Evolutionary conservation across 2,797 vertebrate species (phyloP), one percentile per base, ranked within the genome.

Genomic region (Myiothlypis coronata): DNA sequence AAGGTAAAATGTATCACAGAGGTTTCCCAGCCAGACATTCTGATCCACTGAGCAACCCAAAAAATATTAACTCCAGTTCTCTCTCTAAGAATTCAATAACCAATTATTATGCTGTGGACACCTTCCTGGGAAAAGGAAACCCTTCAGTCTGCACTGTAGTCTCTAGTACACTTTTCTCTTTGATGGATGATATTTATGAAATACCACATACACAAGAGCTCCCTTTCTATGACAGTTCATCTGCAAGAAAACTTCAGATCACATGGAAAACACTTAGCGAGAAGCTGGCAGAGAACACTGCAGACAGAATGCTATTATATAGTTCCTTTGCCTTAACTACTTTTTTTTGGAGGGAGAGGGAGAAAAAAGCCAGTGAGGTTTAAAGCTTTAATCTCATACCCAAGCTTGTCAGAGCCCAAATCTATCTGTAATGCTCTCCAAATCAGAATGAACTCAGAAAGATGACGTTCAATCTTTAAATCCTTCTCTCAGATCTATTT

Each of bases 391-490:
- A 97, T 95, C 95, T 89, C 81, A 82, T 44, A 88, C 67, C 61
- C 69, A 76, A 80, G 89, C 88, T 89, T 32, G 70, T 79, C 90
- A 93, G 87, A 96, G 83, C 52, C 68, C 81, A 78, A 94, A 93
- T 96, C 91, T 95, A 87, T 90, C 79, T 86, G 84, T 96, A 96
- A 96, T 92, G 67, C 93, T 95, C 93, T 91, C 82, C 94, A 95
- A 76, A 96, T 72, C 86, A 95, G 92, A 95, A 95, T 70, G 93
- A 96, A 96, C 86, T 94, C 91, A 72, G 94, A 90, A 80, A 76
- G 89, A 96, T 96, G 93, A 96, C 47, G 76, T 94, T 85, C 85
- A 79, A 46, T 96, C 95, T 97, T 94, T 88, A 96, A 97, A 97
- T 96, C 96, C 94, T 92, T 77, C 93, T 95, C 89, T 84, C 76